A percentile compares a stretch with the other conserved stretches of the same genome.
Conservation (phyloP, 2,113 vertebrate species). For the Cricetomys ansorgei region DNA sequence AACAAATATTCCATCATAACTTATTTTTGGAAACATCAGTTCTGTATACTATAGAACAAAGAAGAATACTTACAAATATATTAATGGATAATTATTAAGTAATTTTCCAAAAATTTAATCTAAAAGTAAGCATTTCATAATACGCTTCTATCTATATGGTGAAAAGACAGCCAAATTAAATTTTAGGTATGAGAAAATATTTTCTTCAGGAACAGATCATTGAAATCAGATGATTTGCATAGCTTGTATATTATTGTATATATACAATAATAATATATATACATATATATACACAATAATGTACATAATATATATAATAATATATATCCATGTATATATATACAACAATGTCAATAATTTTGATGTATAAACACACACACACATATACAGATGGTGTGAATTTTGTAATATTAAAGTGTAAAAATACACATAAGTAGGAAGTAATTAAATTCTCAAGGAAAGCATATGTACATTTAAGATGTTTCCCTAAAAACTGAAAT, state of each 20-base stretch:
- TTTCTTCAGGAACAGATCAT: fast-evolving
- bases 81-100: neutral
- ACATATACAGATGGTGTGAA: neutral
- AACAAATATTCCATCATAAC: neutral
- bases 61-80: neutral
- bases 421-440: neutral
- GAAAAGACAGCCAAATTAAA: fast-evolving
- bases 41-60: neutral
- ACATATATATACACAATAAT: too few relatives aligned
- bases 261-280: too few relatives aligned
- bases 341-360: too few relatives aligned
- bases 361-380: too few relatives aligned
- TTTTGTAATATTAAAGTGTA: neutral
- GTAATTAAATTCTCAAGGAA: neutral
- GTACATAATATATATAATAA: too few relatives aligned
- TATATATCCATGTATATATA: too few relatives aligned
- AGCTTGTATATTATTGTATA: too few relatives aligned
- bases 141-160: neutral
- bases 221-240: neutral
- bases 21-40: neutral
- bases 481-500: neutral
- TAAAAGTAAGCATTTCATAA: fast-evolving
- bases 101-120: neutral
- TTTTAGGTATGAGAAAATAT: neutral
- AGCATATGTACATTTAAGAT: neutral